Conservation (phyloP, 2,888 invertebrate species). For the Cyclophora punctaria region DNA sequence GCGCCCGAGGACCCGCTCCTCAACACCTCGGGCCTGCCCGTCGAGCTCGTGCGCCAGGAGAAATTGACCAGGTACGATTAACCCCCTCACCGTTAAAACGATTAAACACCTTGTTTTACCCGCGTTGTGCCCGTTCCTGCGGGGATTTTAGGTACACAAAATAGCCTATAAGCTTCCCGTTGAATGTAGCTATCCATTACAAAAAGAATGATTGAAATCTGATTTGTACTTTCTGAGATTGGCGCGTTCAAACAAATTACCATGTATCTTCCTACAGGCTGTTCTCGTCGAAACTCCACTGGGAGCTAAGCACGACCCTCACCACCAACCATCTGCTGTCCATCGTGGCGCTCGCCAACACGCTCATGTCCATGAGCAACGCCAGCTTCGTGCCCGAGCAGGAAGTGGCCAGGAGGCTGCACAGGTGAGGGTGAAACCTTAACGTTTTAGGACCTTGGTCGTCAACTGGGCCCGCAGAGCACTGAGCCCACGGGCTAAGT, state of each 20-base stretch:
- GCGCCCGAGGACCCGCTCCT: constrained; percentile 53
- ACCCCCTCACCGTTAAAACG: too few species aligned
- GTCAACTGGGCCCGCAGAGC: too few species aligned
- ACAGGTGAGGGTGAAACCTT: constrained; percentile 62
- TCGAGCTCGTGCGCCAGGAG: constrained; percentile 83
- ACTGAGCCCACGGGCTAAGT: too few species aligned
- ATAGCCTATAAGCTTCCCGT: too few species aligned
- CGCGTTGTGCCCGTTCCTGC: too few species aligned
- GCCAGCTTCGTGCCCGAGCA: constrained; percentile 94
- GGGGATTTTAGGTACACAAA: too few species aligned
- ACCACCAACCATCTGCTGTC: constrained; percentile 97
- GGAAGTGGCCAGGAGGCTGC: constrained; percentile 85
- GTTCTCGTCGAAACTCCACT: constrained; percentile 92
- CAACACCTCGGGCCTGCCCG: constrained; percentile 76
- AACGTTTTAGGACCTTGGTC: too few species aligned
- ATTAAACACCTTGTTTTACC: too few species aligned
- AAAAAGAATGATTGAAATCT: too few species aligned
- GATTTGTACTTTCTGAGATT: too few species aligned
- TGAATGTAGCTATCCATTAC: too few species aligned
- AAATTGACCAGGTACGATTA: constrained; percentile 77
- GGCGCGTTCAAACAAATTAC: too few species aligned
- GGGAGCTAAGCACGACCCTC: constrained; percentile 95
- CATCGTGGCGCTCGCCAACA: constrained; percentile 95
- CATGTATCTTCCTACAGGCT: constrained; percentile 53
- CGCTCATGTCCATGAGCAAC: constrained; percentile 98